phyloP scores from a whole-genome alignment of 2,888 invertebrate species.

The Celastrina argiolus region DNA sequence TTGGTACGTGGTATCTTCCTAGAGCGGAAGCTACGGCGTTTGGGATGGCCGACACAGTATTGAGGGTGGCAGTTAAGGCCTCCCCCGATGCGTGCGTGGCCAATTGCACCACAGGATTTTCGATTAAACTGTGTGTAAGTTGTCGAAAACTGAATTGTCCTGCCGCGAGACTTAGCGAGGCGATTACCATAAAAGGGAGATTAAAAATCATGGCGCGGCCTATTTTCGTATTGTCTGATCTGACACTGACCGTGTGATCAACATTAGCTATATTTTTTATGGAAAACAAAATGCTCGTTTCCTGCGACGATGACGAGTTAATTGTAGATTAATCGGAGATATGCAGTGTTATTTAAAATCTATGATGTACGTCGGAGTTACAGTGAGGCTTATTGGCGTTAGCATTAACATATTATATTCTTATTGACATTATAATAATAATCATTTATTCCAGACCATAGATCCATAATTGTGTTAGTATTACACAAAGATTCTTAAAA shows the following conservation, averaged over 20 bases:
- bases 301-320: slow-evolving; percentile 14
- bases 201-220: slow-evolving; percentile 4
- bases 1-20: neutral
- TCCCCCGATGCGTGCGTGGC: slow-evolving; percentile 14
- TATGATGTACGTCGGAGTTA: neutral
- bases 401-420: no score
- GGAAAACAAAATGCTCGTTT: slow-evolving; percentile 1
- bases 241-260: neutral
- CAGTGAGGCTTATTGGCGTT: no score
- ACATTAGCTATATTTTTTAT: slow-evolving; percentile 4
- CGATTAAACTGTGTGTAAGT: neutral
- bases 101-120: slow-evolving; percentile 17
- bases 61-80: neutral
- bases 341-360: neutral
- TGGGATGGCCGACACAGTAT: neutral
- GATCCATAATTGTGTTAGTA: no score
- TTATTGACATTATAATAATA: no score
- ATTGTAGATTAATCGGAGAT: slow-evolving; percentile 2
- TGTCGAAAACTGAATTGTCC: neutral
- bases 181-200: neutral
- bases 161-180: neutral
- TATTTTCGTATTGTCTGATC: neutral
- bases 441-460: no score
- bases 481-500: no score
- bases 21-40: neutral